phyloP scores from a whole-genome alignment of 2,113 vertebrate species.

The Elachura formosa region DNA sequence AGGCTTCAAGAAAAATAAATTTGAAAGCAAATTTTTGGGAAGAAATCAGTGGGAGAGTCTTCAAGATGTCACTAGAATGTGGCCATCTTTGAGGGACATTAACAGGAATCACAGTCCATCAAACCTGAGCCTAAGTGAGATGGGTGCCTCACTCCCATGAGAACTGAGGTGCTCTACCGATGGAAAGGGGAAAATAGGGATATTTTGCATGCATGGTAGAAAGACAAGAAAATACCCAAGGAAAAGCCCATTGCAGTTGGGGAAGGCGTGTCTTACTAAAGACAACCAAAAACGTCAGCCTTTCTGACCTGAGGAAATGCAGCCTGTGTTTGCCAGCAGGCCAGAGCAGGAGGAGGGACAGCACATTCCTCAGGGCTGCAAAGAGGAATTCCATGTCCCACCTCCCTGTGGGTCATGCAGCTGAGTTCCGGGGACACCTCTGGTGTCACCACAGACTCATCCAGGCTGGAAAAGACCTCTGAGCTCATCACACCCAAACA shows the following conservation, averaged over 20 bases:
- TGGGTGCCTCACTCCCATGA: background rate
- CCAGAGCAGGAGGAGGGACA: background rate
- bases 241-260: background rate
- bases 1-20: background rate
- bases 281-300: fast-evolving
- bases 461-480: background rate
- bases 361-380: background rate
- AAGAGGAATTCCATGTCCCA: background rate
- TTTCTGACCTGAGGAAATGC: background rate
- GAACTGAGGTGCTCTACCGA: background rate
- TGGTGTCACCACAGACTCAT: background rate
- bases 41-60: background rate
- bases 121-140: background rate
- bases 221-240: background rate
- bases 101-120: background rate
- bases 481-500: background rate
- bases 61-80: background rate
- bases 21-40: background rate
- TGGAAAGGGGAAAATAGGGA: background rate
- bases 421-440: background rate
- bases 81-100: background rate
- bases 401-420: fast-evolving
- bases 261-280: background rate
- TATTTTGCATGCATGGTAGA: fast-evolving
- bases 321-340: background rate